phyloP scores from a whole-genome alignment of 23 tunicate species.

The Halocynthia aurantium region DNA sequence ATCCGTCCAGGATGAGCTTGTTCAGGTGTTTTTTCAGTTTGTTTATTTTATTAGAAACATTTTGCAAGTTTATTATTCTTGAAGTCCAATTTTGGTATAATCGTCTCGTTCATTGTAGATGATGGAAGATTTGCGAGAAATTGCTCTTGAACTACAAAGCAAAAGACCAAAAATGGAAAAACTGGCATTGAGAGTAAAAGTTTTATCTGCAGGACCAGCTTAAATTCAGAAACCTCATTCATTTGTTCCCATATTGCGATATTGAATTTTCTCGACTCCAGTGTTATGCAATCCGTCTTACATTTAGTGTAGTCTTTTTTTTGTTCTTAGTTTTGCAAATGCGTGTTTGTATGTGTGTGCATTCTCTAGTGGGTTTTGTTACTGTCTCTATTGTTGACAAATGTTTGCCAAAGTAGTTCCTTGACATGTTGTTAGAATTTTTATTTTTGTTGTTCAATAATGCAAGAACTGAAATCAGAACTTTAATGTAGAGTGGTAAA shows the following conservation, averaged over 20 bases:
- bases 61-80: too few relatives aligned
- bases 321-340: not conserved
- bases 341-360: not conserved
- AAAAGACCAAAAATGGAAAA: constrained; percentile 62
- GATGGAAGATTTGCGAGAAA: constrained; percentile 24
- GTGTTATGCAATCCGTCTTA: not conserved
- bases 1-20: constrained; percentile 54
- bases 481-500: too few relatives aligned
- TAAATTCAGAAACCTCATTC: not conserved
- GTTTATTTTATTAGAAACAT: too few relatives aligned
- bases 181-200: constrained; percentile 49
- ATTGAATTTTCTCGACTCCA: too few relatives aligned
- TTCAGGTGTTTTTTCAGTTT: constrained; percentile 18
- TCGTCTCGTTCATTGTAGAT: constrained; percentile 18
- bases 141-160: constrained; percentile 34
- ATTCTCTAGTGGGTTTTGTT: not conserved
- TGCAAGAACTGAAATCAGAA: too few relatives aligned
- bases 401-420: too few relatives aligned
- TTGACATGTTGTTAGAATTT: too few relatives aligned
- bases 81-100: not conserved
- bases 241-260: not conserved
- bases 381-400: not conserved
- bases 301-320: not conserved
- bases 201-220: constrained; percentile 42
- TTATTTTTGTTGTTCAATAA: too few relatives aligned